Evolutionary conservation across 2,797 vertebrate species (phyloP), one percentile per base, ranked within the genome.

Genomic region (Myripristis murdjan): DNA sequence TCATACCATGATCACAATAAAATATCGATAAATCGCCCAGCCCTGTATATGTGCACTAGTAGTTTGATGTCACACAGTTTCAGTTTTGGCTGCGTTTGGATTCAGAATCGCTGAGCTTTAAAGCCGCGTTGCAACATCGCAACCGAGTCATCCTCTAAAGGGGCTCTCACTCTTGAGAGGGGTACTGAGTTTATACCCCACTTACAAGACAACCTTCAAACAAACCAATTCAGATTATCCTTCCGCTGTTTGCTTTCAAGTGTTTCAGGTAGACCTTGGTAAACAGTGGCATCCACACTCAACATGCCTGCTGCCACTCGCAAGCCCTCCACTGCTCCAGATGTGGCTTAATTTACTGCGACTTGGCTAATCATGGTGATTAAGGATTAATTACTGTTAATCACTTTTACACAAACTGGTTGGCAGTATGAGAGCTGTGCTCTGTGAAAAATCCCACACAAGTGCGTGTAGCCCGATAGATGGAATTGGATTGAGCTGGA

Each of bases 331-430:
- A 95, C 95, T 96, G 95, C 96, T 98, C 97, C 97, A 98, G 97
- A 97, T 97, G 97, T 97, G 96, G 96, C 95, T 97, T 98, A 97
- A 98, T 99, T 98, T 98, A 97, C 96, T 98, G 97, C 95, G 94
- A 97, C 97, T 97, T 96, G 95, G 96, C 96, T 99, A 98, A 98
- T 99, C 97, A 98, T 93, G 95, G 96, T 98, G 97, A 98, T 99
- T 98, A 98, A 97, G 96, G 95, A 97, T 98, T 99, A 98, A 98
- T 98, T 97, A 97, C 95, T 96, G 96, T 97, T 98, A 98, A 98
- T 99, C 97, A 97, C 96, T 97, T 97, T 96, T 96, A 98, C 97
- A 97, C 97, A 98, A 98, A 98, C 96, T 96, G 96, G 96, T 96
- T 95, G 96, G 96, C 96, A 96, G 96, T 96, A 93, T 96, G 95